Evolutionary conservation across 2,797 vertebrate species (phyloP).

Genomic region (Synaphobranchus kaupii): DNA sequence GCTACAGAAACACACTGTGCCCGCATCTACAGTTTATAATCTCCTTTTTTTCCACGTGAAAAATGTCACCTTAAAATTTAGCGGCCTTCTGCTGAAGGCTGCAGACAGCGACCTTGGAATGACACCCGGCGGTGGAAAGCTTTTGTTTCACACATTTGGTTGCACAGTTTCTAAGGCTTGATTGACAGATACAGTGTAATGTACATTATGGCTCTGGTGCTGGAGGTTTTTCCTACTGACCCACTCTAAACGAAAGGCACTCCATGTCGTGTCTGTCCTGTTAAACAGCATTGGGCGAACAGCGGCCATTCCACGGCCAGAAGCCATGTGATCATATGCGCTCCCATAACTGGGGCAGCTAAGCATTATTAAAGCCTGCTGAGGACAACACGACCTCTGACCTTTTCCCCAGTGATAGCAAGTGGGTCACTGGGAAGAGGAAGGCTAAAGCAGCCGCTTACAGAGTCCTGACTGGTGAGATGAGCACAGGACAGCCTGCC

Average conservation of each 20-base stretch:
- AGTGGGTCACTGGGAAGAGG: not conserved
- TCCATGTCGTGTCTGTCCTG: not conserved
- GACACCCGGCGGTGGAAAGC: too few relatives aligned
- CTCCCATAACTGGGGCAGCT: not conserved
- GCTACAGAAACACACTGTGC: not conserved
- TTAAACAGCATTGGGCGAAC: not conserved
- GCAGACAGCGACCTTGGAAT: not conserved
- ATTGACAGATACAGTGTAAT: not conserved
- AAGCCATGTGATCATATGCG: too few relatives aligned
- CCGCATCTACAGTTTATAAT: too few relatives aligned
- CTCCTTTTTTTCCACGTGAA: not conserved
- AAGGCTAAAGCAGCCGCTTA: not conserved
- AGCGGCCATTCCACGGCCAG: not conserved
- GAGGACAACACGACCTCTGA: not conserved
- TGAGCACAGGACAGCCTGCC: not conserved
- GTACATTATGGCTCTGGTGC: too few relatives aligned
- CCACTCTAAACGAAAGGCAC: not conserved
- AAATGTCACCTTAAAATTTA: not conserved
- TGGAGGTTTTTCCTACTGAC: too few relatives aligned
- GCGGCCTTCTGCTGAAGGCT: not conserved
- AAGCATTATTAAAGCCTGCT: not conserved
- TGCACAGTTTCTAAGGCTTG: not conserved
- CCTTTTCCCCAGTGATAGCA: not conserved
- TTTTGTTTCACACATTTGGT: not conserved
- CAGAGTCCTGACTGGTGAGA: not conserved